Percentiles rank a stretch among this genome's conserved stretches.
These are phyloP conservation scores for Gibbula magus DNA, from an alignment of 2,888 invertebrate genomes.

Conservation along the genomic window DNA sequence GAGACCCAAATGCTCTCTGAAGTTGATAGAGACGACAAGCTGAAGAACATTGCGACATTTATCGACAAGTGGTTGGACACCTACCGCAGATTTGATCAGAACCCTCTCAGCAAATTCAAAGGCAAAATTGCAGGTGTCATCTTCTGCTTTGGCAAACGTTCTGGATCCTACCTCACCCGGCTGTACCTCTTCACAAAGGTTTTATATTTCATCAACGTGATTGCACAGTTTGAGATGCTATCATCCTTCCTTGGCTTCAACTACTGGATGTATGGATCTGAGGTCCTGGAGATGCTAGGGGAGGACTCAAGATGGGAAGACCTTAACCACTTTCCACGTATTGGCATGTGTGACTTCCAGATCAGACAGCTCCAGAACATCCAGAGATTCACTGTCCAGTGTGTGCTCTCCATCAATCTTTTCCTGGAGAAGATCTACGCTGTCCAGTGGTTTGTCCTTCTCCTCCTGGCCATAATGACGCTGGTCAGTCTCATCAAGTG, in stretches of 20 bases:
- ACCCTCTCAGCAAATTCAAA: background rate
- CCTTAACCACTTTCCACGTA: slow-evolving; percentile 41
- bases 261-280: background rate
- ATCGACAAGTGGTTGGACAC: slow-evolving; percentile 3
- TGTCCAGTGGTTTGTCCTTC: slow-evolving; percentile 61
- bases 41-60: background rate
- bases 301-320: background rate
- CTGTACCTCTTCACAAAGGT: background rate
- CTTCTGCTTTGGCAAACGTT: slow-evolving; percentile 13
- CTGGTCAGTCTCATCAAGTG: background rate
- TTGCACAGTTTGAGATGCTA: background rate
- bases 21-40: background rate
- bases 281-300: background rate
- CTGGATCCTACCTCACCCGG: background rate
- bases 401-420: slow-evolving; percentile 59
- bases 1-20: background rate
- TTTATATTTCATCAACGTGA: background rate
- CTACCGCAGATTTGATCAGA: background rate
- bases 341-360: slow-evolving; percentile 60
- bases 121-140: background rate
- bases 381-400: slow-evolving; percentile 59
- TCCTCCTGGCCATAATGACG: slow-evolving; percentile 52
- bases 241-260: background rate
- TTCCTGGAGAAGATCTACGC: slow-evolving; percentile 64
- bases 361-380: slow-evolving; percentile 61